Evolutionary conservation across 1,140 invertebrate species (phyloP), one percentile per base, ranked within the genome.

Genomic region (Listronotus bonariensis): DNA sequence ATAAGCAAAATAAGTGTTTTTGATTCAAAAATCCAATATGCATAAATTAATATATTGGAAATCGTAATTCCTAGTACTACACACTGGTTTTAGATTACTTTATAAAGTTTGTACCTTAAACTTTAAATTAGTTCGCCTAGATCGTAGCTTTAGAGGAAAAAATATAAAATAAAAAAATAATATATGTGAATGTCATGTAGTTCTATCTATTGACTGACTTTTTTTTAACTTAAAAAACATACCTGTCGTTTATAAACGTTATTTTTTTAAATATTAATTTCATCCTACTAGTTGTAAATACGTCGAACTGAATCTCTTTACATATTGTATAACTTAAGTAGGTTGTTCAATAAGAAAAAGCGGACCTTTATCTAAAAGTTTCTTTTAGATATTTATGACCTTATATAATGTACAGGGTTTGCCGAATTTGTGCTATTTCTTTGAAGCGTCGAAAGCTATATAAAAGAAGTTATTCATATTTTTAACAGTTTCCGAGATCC

Each of bases 51-150:
- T 26, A 26, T 5, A 26, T 5, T 3, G 5, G 20, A 26, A 3
- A 26, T 26, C 5, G 20, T 26, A 26, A 26, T 26, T n/a, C 20
- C 5, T 3, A 26, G 20, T 26, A 5, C 20, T 5, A 1, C 20
- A 3, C 20, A n/a, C 51, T 26, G 43, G 43, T 41, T 26, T 51
- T 43, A 53, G 31, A 10, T 41, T 53, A 61, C 41, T 38, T 53
- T 52, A n/a, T n/a, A 61, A 52, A 61, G 38, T 61, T 52, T 61
- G 58, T 61, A 61, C 49, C 48, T 61, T 61, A 52, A 53, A 20
- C 14, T 32, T 61, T 52, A 38, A 10, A 38, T 20, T 51, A 26
- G 17, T 11, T 15, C 32, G 38, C 38, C 51, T 49, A n/a, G 48
- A 36, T 32, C 31, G 32, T 51, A 38, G 26, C 49, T 32, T 18